These are phyloP conservation scores for Apostichopus japonicus DNA, from an alignment of 35 echinoderm and acorn worm species.

Conservation along the genomic window DNA sequence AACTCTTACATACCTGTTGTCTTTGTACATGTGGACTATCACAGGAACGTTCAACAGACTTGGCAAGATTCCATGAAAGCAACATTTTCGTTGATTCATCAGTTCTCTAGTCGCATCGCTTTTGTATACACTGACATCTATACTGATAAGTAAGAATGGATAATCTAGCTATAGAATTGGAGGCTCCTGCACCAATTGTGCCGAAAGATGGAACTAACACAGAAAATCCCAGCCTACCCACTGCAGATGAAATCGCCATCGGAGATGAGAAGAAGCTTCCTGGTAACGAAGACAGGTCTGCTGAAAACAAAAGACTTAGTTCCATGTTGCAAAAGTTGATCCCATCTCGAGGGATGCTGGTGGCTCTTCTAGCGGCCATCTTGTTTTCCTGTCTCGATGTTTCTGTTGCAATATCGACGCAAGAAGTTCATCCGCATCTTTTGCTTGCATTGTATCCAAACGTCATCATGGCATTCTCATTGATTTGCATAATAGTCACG, in stretches of 20 bases:
- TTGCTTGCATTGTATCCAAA: background rate
- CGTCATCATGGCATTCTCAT: background rate
- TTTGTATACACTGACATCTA: too few relatives aligned
- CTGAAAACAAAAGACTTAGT: background rate
- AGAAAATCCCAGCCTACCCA: background rate
- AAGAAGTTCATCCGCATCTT: slow-evolving; percentile 17
- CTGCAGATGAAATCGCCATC: too few relatives aligned
- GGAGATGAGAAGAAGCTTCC: background rate
- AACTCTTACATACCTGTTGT: too few relatives aligned
- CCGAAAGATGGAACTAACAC: background rate
- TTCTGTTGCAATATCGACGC: background rate
- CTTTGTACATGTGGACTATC: too few relatives aligned
- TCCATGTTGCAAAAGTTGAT: background rate
- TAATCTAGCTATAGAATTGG: background rate
- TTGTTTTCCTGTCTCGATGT: slow-evolving; percentile 15
- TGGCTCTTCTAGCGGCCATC: slow-evolving; percentile 5
- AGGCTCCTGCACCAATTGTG: background rate
- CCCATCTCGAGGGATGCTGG: slow-evolving; percentile 41
- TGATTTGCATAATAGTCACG: background rate
- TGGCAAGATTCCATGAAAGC: too few relatives aligned
- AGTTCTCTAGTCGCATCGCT: too few relatives aligned
- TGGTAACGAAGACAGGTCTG: background rate
- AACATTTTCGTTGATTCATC: too few relatives aligned
- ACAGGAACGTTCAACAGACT: too few relatives aligned
- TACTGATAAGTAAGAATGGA: background rate